A percentile compares a stretch with the other conserved stretches of the same genome.
Conservation (phyloP, 2,888 invertebrate genomes). For the Polydesmus complanatus region DNA sequence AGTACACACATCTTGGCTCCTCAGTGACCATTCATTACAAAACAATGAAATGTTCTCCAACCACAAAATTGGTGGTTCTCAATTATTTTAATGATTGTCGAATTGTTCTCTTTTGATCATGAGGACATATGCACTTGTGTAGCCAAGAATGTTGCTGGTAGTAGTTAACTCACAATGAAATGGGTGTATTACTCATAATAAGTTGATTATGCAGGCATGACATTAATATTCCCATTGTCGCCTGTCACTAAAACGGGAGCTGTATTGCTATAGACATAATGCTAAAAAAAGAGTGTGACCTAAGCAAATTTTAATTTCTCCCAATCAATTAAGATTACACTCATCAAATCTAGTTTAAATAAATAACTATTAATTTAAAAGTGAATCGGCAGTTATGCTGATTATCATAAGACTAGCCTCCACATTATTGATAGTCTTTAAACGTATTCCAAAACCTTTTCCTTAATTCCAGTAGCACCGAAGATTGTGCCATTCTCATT, state of each 20-base stretch:
- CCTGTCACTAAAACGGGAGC: too few relatives aligned
- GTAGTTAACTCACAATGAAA: too few relatives aligned
- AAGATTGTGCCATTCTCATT: constrained; percentile 7
- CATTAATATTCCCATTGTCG: too few relatives aligned
- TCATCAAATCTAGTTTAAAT: too few relatives aligned
- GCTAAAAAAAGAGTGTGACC: too few relatives aligned
- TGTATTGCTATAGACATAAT: too few relatives aligned
- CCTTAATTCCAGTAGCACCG: constrained; percentile 2
- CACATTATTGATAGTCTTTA: background rate
- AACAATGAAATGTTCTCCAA: constrained; percentile 20
- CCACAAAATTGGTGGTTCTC: constrained; percentile 52
- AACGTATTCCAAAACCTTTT: background rate
- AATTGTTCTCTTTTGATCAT: constrained; percentile 51
- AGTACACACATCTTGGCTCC: constrained; percentile 63
- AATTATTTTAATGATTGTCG: constrained; percentile 61
- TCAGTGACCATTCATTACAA: constrained; percentile 41
- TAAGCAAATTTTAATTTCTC: too few relatives aligned
- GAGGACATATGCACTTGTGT: constrained; percentile 64
- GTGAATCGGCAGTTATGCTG: too few relatives aligned
- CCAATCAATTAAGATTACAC: too few relatives aligned
- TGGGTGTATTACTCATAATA: too few relatives aligned
- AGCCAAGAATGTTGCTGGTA: constrained; percentile 59
- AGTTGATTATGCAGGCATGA: too few relatives aligned
- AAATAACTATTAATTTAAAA: too few relatives aligned
- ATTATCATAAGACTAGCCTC: background rate